Conservation (phyloP, 2,113 vertebrate genomes). For the Uropsilus gracilis region DNA sequence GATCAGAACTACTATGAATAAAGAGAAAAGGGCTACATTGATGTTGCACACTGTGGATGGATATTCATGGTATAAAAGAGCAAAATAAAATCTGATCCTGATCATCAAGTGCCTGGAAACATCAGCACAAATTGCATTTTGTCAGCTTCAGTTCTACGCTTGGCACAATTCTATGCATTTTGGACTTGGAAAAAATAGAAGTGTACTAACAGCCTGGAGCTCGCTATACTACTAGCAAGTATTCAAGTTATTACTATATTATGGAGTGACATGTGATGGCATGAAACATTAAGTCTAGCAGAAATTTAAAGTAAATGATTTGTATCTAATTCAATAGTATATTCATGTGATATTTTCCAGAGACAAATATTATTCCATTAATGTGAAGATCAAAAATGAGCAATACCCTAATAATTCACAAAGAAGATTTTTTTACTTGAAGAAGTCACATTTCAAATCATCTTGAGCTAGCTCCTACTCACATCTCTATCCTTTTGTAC, state of each 20-base stretch:
- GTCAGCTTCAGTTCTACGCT: neutral
- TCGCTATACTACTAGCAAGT: neutral
- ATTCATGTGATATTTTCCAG: neutral
- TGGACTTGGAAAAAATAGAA: neutral
- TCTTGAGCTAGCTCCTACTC: neutral
- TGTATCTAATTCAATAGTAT: neutral
- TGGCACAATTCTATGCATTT: neutral
- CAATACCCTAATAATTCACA: neutral
- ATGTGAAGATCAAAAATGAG: neutral
- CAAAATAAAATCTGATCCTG: neutral
- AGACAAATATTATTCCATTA: neutral
- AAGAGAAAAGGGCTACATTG: neutral
- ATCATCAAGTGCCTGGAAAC: neutral
- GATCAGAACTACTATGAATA: neutral
- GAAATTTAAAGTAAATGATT: neutral
- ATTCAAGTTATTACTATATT: neutral
- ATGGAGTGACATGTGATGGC: neutral
- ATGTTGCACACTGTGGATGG: too few relatives aligned
- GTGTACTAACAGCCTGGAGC: neutral
- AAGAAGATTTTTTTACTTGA: neutral
- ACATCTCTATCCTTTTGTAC: accelerated
- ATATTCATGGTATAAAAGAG: neutral
- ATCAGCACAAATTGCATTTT: neutral
- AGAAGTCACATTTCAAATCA: neutral
- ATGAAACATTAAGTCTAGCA: neutral